Conservation (phyloP, 2,797 vertebrate genomes). For the Tarsius wallacei region DNA sequence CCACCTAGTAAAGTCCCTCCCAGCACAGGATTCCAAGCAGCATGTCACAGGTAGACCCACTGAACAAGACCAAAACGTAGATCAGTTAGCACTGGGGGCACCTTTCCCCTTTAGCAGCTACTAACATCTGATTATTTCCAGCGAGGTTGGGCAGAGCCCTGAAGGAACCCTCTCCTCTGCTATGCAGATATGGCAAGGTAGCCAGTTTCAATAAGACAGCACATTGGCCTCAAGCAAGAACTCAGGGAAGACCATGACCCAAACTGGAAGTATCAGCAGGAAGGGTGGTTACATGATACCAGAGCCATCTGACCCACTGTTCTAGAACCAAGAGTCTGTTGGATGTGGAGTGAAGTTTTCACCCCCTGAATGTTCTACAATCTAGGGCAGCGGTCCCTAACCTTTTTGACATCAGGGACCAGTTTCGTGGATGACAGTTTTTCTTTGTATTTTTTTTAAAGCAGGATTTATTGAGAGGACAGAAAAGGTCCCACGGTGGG, state of each 20-base stretch:
- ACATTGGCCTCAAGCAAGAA: not conserved
- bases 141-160: too few species aligned
- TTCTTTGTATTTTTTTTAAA: too few species aligned
- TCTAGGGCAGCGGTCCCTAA: too few species aligned
- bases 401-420: too few species aligned
- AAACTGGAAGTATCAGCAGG: not conserved
- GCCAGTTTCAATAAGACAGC: not conserved
- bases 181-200: not conserved
- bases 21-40: not conserved
- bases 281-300: not conserved
- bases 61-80: not conserved
- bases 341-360: not conserved
- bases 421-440: too few species aligned
- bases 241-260: not conserved
- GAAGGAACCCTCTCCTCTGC: not conserved
- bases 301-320: not conserved
- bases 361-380: not conserved
- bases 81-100: not conserved
- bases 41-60: accelerated
- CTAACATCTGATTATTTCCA: not conserved
- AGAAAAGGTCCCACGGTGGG: too few species aligned
- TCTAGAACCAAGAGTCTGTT: not conserved
- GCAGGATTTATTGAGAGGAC: too few species aligned
- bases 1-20: not conserved
- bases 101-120: not conserved